Conservation (phyloP, 2,888 invertebrate genomes). For the Tenthredo notha region DNA sequence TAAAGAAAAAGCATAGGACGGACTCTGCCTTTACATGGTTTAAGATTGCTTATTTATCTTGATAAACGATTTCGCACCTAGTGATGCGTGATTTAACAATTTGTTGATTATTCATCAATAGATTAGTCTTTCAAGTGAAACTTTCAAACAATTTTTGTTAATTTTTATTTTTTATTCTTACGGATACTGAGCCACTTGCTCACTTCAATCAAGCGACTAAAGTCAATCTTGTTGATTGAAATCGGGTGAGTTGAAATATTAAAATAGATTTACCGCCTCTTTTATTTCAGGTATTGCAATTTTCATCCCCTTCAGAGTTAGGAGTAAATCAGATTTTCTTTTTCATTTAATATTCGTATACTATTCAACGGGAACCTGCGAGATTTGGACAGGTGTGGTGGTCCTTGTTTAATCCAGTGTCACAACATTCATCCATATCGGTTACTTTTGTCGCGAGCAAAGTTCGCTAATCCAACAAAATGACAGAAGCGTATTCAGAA, state of each 20-base stretch:
- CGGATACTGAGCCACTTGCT: not conserved
- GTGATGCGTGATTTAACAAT: not conserved
- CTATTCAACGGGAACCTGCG: not conserved
- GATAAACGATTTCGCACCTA: not conserved
- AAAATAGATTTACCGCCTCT: not conserved
- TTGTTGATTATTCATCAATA: not conserved
- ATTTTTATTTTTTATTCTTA: not conserved
- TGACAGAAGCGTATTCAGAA: not conserved
- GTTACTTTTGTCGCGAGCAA: not conserved
- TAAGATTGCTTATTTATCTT: not conserved
- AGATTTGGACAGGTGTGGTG: not conserved
- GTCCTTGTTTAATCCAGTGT: not conserved
- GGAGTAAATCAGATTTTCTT: not conserved
- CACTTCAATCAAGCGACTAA: not conserved
- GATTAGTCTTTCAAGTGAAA: not conserved
- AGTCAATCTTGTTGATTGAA: not conserved
- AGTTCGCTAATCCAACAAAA: not conserved
- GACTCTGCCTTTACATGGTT: not conserved
- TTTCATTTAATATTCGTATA: not conserved
- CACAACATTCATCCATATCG: not conserved
- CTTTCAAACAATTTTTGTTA: not conserved
- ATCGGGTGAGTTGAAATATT: not conserved
- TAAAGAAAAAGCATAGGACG: not conserved
- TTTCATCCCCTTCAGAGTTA: not conserved
- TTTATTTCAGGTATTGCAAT: not conserved